Percentiles rank a stretch among this genome's conserved stretches.
These are phyloP conservation scores for Paelopatides confundens DNA, from an alignment of 53 echinoderm and acorn worm species.

Conservation along the genomic window DNA sequence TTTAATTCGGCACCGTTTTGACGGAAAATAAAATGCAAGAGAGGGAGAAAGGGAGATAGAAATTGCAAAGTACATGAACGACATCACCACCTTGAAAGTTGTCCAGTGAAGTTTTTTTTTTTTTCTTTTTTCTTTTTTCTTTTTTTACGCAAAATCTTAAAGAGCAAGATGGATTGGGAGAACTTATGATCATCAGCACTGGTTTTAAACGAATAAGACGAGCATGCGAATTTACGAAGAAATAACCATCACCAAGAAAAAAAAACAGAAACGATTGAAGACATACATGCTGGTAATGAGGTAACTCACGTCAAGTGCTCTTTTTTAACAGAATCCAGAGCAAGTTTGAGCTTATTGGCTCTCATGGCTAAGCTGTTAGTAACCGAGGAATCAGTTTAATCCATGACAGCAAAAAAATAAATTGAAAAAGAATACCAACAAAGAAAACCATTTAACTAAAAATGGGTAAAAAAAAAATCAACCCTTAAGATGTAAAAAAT, in stretches of 20 bases:
- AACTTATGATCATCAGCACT: too few species aligned
- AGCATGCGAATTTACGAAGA: not conserved
- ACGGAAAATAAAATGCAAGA: too few species aligned
- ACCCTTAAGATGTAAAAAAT: too few species aligned
- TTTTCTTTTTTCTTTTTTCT: too few species aligned
- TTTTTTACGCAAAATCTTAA: too few species aligned
- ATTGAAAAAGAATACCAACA: not conserved
- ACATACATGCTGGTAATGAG: conserved; percentile 8
- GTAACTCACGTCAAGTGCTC: conserved; percentile 47
- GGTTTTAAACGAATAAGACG: not conserved
- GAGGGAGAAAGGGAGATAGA: too few species aligned
- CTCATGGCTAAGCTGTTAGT: conserved; percentile 43
- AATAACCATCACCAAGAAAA: not conserved
- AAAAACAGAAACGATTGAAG: not conserved
- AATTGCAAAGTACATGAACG: too few species aligned
- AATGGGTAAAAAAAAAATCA: too few species aligned
- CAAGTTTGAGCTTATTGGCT: conserved; percentile 33
- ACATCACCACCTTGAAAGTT: too few species aligned
- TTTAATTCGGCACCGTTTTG: too few species aligned
- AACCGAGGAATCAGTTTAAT: not conserved
- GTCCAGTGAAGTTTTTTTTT: too few species aligned
- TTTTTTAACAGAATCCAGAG: conserved; percentile 35
- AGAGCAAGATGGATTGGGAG: too few species aligned
- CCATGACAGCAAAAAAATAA: not conserved
- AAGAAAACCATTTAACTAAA: not conserved